Conservation (phyloP, 2,113 vertebrate species). For the Columba livia region DNA sequence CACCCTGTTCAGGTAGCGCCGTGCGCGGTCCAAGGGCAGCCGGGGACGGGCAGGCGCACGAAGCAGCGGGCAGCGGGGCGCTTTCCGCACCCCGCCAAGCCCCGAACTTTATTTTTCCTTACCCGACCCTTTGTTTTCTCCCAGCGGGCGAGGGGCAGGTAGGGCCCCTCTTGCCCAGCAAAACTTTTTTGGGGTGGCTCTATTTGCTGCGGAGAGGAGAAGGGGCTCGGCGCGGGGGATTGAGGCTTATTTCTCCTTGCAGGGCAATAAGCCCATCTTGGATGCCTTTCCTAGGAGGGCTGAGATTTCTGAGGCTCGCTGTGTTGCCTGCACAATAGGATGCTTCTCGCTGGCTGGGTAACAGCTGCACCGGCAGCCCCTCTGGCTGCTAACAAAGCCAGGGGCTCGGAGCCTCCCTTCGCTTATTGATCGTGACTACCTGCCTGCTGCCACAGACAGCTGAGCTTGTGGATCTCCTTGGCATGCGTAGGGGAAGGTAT, state of each 20-base stretch:
- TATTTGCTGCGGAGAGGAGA: not conserved
- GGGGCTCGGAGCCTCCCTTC: not conserved
- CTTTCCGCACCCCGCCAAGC: not conserved
- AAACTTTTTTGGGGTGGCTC: not conserved
- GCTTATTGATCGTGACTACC: rapidly evolving
- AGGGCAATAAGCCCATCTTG: not conserved
- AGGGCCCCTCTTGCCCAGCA: not conserved
- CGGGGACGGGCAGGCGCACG: not conserved
- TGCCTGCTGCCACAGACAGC: not conserved
- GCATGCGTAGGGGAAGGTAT: not conserved
- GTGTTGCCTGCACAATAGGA: not conserved
- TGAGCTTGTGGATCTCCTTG: not conserved
- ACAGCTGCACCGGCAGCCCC: not conserved
- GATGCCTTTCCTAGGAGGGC: not conserved
- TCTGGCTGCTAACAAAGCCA: not conserved
- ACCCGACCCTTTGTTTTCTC: not conserved
- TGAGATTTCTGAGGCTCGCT: not conserved
- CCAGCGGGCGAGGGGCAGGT: not conserved
- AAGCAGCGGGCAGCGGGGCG: not conserved
- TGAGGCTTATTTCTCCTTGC: not conserved
- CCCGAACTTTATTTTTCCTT: not conserved
- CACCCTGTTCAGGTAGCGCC: slow-evolving; percentile 83
- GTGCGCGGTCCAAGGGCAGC: slow-evolving; percentile 24
- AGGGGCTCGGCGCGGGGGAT: not conserved
- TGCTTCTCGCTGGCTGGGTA: not conserved